Conservation (phyloP, 2,113 vertebrate species). For the Toxotes chatareus region DNA sequence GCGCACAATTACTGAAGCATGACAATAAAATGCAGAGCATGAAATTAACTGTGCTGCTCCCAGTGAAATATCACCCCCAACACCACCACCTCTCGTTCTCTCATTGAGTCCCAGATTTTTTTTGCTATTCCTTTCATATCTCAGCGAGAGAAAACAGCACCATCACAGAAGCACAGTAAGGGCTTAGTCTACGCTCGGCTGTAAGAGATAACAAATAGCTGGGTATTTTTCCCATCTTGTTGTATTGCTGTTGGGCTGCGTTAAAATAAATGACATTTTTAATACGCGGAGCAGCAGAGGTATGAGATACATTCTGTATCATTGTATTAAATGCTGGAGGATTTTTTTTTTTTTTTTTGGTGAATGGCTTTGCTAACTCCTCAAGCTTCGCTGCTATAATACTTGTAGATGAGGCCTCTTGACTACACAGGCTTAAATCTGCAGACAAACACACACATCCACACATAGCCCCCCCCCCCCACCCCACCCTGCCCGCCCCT, state of each 20-base stretch:
- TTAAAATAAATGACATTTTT: slow-evolving; percentile 53
- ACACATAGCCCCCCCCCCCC: background rate
- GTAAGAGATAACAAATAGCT: slow-evolving; percentile 25
- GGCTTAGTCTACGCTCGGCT: slow-evolving; percentile 4
- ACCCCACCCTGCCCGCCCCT: background rate
- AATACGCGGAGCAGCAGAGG: background rate
- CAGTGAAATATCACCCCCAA: slow-evolving; percentile 60
- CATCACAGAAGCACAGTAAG: slow-evolving; percentile 13
- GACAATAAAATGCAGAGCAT: slow-evolving; percentile 77
- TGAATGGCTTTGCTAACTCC: slow-evolving; percentile 31
- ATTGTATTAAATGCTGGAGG: slow-evolving; percentile 32
- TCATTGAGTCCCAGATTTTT: slow-evolving; percentile 8
- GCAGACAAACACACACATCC: slow-evolving; percentile 36
- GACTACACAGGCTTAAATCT: slow-evolving; percentile 48
- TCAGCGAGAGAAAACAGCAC: slow-evolving; percentile 25
- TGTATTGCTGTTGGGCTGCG: slow-evolving; percentile 31
- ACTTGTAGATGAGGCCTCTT: slow-evolving; percentile 36
- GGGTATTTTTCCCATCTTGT: slow-evolving; percentile 26
- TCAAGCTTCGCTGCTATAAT: slow-evolving; percentile 26
- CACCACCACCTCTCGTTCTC: slow-evolving; percentile 10
- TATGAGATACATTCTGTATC: slow-evolving; percentile 26
- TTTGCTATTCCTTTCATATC: slow-evolving; percentile 34
- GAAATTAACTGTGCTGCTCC: slow-evolving; percentile 79
- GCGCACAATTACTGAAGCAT: slow-evolving; percentile 71
- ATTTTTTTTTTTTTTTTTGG: background rate